Evolutionary conservation across 1,140 invertebrate species (phyloP), one percentile per base, ranked within the genome.

Genomic region (Heliconius nattereri): DNA sequence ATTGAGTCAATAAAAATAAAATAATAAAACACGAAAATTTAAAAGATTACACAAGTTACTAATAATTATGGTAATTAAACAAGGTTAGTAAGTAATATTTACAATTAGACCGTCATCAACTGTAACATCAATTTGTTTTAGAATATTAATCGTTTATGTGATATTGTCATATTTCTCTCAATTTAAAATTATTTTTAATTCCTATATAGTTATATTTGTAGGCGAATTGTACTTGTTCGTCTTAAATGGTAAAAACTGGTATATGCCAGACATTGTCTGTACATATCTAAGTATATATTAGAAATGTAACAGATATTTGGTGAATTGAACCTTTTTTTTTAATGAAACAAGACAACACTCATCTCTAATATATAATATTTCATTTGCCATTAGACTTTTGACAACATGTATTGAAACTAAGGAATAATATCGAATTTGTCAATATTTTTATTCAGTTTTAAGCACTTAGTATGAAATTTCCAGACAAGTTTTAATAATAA

Each of bases 161-260:
- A 79, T 87, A 80, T 79, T 79, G 66, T 85, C 81, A 86, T 89
- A 85, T 89, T 89, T 87, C 84, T 85, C 77, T 82, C 75, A 84
- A 60, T 52, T 79, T 75, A 77, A 75, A 16, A 35, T 78, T 74
- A 76, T 60, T 71, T 78, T 35, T 78, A 49, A 66, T 66, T 29
- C 60, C 60, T 29, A 37, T 76, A 75, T 32, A 60, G 23, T 66
- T 73, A 29, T 78, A 60, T 60, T 78, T 60, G 26, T 72, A 78
- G 57, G 11, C 49, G 26, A 57, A 60, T 78, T 78, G 32, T 49
- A 77, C 45, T 70, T 40, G 40, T 20, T 29, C 35, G 11, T 70
- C 45, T 23, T 11, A n/a, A 66, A 26, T 66, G 23, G 26, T 66
- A 66, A 66, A 29, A 29, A 60, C 54, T 16, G 60, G 26, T 66